Percentiles rank a stretch among this genome's conserved stretches.
These are phyloP conservation scores for Camptogramma bilineatum DNA, from an alignment of 2,888 invertebrate genomes.

Conservation along the genomic window DNA sequence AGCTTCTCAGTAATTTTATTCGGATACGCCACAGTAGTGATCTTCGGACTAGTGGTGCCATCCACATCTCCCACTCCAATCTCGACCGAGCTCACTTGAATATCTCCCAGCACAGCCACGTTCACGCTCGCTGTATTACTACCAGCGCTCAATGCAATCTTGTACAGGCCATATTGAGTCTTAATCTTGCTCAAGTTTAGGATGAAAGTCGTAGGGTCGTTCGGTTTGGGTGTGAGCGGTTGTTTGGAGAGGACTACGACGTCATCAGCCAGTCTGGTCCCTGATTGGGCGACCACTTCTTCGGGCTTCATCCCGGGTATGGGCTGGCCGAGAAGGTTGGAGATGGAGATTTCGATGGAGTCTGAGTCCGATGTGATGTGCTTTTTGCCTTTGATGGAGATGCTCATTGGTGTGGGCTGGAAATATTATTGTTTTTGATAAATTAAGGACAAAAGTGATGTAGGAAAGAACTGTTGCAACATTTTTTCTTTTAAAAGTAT, in stretches of 20 bases:
- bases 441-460: too few relatives aligned
- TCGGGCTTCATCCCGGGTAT: conserved; percentile 86
- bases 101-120: conserved; percentile 91
- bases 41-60: conserved; percentile 92
- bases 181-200: conserved; percentile 91
- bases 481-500: too few relatives aligned
- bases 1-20: conserved; percentile 88
- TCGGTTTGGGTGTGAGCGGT: conserved; percentile 79
- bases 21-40: conserved; percentile 90
- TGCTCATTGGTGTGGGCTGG: conserved; percentile 93
- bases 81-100: conserved; percentile 91
- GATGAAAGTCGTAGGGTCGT: conserved; percentile 89
- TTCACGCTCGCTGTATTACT: conserved; percentile 85
- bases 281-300: conserved; percentile 91
- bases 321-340: conserved; percentile 90
- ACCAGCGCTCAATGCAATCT: conserved; percentile 90
- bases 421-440: background rate
- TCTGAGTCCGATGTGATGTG: conserved; percentile 91
- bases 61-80: conserved; percentile 96
- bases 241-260: conserved; percentile 90
- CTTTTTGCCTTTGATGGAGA: conserved; percentile 91
- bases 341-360: conserved; percentile 89
- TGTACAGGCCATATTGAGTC: conserved; percentile 94
- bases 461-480: background rate
- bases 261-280: conserved; percentile 89